A percentile compares a stretch with the other conserved stretches of the same genome.
These are phyloP conservation scores for Philaenus spumarius DNA, from an alignment of 1,140 invertebrate species.

Conservation along the genomic window DNA sequence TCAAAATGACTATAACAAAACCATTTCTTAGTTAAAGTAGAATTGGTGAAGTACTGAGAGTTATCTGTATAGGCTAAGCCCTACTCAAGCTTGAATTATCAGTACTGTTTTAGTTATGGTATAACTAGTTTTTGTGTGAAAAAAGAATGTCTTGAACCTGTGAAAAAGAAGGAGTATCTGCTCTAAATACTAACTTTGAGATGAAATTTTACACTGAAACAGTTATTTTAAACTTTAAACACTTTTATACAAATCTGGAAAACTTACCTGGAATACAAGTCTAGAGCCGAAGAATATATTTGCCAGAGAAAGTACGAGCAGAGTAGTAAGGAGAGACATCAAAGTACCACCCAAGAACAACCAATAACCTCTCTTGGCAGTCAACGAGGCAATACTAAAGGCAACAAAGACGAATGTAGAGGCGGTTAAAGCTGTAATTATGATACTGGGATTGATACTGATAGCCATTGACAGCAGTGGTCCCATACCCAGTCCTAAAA, in stretches of 20 bases:
- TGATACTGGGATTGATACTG: constrained; percentile 72
- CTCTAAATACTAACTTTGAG: neutral
- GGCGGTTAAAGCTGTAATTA: constrained; percentile 79
- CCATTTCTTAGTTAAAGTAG: no score
- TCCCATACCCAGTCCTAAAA: constrained; percentile 67
- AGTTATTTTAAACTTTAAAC: neutral
- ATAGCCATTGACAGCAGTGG: constrained; percentile 72
- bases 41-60: no score
- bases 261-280: constrained; percentile 70
- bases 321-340: constrained; percentile 69
- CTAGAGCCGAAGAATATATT: constrained; percentile 83
- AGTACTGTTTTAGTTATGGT: no score
- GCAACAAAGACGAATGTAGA: constrained; percentile 85
- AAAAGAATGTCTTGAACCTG: no score
- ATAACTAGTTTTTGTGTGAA: neutral
- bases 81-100: no score
- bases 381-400: constrained; percentile 79
- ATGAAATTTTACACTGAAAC: no score
- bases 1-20: no score
- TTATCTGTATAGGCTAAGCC: no score
- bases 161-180: neutral
- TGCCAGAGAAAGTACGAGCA: constrained; percentile 68
- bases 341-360: constrained; percentile 77
- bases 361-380: constrained; percentile 77
- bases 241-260: neutral